These are phyloP conservation scores for Ashinkailepas kermadecensis DNA, from an alignment of 2,888 invertebrate species.

Conservation along the genomic window DNA sequence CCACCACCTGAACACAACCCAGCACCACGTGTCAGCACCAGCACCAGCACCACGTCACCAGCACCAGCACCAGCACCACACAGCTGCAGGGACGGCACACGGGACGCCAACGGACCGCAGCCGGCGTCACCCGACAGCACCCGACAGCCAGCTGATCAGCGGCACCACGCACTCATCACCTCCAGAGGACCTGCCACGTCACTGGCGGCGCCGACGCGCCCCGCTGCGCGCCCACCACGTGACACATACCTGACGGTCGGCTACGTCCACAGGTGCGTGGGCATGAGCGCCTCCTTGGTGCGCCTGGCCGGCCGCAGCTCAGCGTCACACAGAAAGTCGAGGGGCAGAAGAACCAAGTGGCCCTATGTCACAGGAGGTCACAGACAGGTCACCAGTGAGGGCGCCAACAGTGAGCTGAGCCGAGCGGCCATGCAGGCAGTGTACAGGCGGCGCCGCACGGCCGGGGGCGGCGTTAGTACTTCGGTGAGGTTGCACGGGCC, in stretches of 20 bases:
- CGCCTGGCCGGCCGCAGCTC: constrained; percentile 70
- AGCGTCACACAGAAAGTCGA: constrained; percentile 81
- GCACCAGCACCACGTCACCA: background rate
- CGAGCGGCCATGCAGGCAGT: background rate
- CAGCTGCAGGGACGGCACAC: background rate
- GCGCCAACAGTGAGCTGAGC: background rate
- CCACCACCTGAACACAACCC: too few relatives aligned
- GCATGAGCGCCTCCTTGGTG: constrained; percentile 86
- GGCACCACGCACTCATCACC: background rate
- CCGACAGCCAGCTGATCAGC: background rate
- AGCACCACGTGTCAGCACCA: too few relatives aligned
- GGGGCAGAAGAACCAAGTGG: constrained; percentile 76
- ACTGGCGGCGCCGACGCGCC: background rate
- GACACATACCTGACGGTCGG: background rate
- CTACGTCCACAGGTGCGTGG: constrained; percentile 84
- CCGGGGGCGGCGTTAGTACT: background rate
- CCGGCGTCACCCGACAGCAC: background rate
- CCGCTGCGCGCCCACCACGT: constrained; percentile 31
- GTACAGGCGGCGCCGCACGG: background rate
- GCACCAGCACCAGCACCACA: background rate
- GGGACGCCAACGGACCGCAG: background rate
- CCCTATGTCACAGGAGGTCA: constrained; percentile 50
- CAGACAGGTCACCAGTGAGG: background rate
- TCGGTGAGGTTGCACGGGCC: background rate
- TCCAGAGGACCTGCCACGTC: background rate